These are phyloP conservation scores for Anseranas semipalmata DNA, from an alignment of 2,113 vertebrate genomes.

Conservation along the genomic window DNA sequence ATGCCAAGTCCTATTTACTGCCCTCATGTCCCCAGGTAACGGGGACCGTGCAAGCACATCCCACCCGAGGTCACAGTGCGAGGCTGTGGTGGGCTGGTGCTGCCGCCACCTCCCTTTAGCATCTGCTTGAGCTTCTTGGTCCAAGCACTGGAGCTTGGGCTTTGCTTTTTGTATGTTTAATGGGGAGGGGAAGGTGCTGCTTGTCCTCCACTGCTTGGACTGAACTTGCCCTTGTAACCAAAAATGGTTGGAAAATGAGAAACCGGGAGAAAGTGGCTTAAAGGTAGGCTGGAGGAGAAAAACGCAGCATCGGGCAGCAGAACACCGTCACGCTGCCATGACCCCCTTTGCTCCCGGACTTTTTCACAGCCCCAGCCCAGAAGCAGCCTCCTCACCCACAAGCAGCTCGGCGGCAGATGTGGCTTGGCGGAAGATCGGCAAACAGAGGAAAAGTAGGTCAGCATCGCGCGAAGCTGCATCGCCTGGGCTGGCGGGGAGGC, in stretches of 20 bases:
- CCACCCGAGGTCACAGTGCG: background rate
- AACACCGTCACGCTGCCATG: rapidly evolving
- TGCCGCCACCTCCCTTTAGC: background rate
- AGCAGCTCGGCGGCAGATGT: background rate
- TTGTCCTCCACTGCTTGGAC: background rate
- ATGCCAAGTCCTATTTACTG: background rate
- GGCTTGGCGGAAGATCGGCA: background rate
- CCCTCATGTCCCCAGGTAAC: rapidly evolving
- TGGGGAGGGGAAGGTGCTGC: background rate
- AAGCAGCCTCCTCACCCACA: background rate
- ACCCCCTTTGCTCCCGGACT: background rate
- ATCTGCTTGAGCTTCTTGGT: background rate
- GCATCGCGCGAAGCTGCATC: background rate
- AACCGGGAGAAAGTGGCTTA: background rate
- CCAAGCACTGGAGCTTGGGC: rapidly evolving
- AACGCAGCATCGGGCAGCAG: background rate
- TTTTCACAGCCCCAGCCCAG: background rate
- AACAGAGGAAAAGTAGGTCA: background rate
- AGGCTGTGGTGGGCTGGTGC: background rate
- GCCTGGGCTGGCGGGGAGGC: rapidly evolving
- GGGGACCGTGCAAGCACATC: rapidly evolving
- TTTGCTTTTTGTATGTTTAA: background rate
- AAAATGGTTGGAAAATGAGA: background rate
- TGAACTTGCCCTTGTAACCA: background rate
- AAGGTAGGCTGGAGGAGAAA: background rate